A percentile compares a stretch with the other conserved stretches of the same genome.
phyloP scores from a whole-genome alignment of 2,888 invertebrate genomes.

The Rhagonycha fulva region DNA sequence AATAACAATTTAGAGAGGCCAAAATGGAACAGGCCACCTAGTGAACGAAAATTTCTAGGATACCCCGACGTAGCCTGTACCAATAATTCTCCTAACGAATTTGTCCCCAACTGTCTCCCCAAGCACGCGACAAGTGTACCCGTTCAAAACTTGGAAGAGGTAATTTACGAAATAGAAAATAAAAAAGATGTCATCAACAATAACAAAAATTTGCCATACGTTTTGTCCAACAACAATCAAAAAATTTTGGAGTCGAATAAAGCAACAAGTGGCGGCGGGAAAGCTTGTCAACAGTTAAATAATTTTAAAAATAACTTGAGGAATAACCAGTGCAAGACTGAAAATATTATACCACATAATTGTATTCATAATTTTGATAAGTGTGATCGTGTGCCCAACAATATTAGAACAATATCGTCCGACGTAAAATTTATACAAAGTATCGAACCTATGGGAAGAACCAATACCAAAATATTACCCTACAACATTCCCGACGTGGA shows the following conservation, averaged over 20 bases:
- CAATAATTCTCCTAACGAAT: background rate
- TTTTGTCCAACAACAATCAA: background rate
- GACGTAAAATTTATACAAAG: constrained; percentile 8
- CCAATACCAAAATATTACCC: constrained; percentile 44
- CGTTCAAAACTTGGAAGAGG: background rate
- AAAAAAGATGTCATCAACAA: background rate
- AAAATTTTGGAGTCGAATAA: background rate
- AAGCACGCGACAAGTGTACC: background rate
- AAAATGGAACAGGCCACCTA: constrained; percentile 42
- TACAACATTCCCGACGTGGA: constrained; percentile 56
- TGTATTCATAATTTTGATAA: background rate
- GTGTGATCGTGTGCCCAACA: background rate
- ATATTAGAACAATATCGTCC: background rate
- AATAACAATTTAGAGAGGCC: constrained; percentile 39
- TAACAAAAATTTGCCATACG: background rate
- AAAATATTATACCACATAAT: background rate
- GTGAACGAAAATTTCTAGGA: constrained; percentile 30
- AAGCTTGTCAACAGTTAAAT: background rate
- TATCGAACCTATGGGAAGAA: constrained; percentile 5
- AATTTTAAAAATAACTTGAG: background rate
- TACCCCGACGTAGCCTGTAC: background rate
- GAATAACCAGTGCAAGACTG: background rate
- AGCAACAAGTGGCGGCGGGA: background rate
- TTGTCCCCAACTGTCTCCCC: background rate
- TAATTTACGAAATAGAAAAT: background rate